A percentile compares a stretch with the other conserved stretches of the same genome.
phyloP scores from a whole-genome alignment of 2,888 invertebrate species.

The Synergus japonicus region DNA sequence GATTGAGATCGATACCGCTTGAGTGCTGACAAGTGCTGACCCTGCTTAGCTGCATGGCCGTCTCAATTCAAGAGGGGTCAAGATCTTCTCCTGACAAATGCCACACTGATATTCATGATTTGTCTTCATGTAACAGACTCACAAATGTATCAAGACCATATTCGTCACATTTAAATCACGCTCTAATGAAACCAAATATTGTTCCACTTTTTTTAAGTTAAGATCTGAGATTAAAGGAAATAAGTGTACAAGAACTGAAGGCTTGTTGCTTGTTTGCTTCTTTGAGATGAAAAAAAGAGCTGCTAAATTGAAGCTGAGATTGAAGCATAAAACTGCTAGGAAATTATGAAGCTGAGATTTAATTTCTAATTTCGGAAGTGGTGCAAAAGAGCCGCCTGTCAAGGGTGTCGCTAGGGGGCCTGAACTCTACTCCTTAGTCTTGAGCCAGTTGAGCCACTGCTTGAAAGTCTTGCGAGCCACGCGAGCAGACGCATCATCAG shows the following conservation, averaged over 20 bases:
- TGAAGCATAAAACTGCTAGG: slow-evolving; percentile 56
- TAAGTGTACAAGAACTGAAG: no score
- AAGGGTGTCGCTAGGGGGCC: slow-evolving; percentile 43
- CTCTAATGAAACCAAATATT: background rate
- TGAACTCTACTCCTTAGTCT: slow-evolving; percentile 40
- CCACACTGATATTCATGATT: slow-evolving; percentile 21
- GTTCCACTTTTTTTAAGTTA: no score
- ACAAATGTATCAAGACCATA: slow-evolving; percentile 25
- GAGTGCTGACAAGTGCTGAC: slow-evolving; percentile 38
- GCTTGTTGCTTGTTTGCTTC: background rate
- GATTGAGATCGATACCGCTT: slow-evolving; percentile 43
- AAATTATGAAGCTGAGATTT: slow-evolving; percentile 61
- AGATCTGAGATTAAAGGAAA: no score
- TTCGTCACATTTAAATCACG: background rate
- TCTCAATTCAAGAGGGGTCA: slow-evolving; percentile 20
- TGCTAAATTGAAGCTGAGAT: background rate
- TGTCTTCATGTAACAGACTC: background rate
- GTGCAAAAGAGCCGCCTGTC: slow-evolving; percentile 61
- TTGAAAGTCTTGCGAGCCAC: slow-evolving; percentile 23
- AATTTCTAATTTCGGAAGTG: slow-evolving; percentile 73
- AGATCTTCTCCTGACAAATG: slow-evolving; percentile 15
- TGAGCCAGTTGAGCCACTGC: slow-evolving; percentile 22
- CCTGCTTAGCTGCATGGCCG: slow-evolving; percentile 2
- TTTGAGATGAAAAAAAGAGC: background rate
- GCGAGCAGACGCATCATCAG: slow-evolving; percentile 34